Conservation (phyloP, 2,797 vertebrate genomes). For the Adrianichthys oophorus region DNA sequence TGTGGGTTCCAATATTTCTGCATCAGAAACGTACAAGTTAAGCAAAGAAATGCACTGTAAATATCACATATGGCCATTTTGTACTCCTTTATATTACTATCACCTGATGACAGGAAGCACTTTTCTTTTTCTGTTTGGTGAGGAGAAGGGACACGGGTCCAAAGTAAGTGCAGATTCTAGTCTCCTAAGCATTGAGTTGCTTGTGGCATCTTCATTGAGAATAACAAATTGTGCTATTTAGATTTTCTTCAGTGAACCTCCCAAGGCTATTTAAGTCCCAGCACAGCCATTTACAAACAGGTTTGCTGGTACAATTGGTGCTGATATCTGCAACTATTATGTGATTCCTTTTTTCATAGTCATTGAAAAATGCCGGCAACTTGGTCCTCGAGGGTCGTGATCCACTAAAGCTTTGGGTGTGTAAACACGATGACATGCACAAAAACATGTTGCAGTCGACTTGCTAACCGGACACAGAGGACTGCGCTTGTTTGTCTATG, state of each 20-base stretch:
- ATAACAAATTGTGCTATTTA: constrained; percentile 34
- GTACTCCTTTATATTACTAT: neutral
- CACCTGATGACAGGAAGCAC: constrained; percentile 20
- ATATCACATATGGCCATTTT: too few species aligned
- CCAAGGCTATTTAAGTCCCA: constrained; percentile 15
- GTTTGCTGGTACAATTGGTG: constrained; percentile 16
- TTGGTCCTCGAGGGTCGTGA: neutral
- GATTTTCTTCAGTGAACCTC: constrained; percentile 36
- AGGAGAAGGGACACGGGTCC: neutral
- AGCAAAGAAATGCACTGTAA: too few species aligned
- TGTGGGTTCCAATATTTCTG: too few species aligned
- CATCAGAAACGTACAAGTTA: too few species aligned
- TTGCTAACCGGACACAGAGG: too few species aligned
- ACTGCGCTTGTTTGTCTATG: too few species aligned
- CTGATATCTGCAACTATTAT: constrained; percentile 25
- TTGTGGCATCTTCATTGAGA: constrained; percentile 24
- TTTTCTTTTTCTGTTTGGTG: neutral
- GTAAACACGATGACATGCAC: too few species aligned
- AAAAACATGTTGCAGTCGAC: too few species aligned
- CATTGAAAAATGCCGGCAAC: neutral
- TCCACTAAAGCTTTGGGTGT: too few species aligned
- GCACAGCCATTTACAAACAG: constrained; percentile 29
- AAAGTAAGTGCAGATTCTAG: constrained; percentile 9
- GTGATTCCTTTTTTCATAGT: constrained; percentile 30
- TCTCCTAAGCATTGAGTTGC: constrained; percentile 19